Percentiles rank a stretch among this genome's conserved stretches.
phyloP scores from a whole-genome alignment of 1,140 invertebrate genomes.

The Caenorhabditis briggsae region DNA sequence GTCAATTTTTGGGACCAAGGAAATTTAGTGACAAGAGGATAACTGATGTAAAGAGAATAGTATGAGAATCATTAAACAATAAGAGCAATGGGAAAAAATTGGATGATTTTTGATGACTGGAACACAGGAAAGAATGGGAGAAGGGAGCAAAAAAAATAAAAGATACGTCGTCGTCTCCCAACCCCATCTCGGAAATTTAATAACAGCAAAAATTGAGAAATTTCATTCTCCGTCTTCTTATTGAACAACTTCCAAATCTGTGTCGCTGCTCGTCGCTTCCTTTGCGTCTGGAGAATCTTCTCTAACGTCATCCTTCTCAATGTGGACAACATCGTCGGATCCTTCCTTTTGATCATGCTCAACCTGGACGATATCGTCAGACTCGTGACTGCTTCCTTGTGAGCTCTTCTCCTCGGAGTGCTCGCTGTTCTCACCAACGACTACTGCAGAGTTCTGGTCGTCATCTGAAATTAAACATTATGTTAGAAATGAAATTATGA shows the following conservation, averaged over 20 bases:
- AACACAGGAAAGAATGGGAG: not conserved
- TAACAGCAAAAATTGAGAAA: slow-evolving; percentile 20
- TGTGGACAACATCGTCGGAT: slow-evolving; percentile 14
- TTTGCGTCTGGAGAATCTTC: not conserved
- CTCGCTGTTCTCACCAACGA: slow-evolving; percentile 21
- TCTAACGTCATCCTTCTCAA: slow-evolving; percentile 23
- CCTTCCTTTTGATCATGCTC: slow-evolving; percentile 19
- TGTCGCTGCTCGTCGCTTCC: slow-evolving; percentile 39
- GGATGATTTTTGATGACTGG: not conserved
- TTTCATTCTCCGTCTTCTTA: not conserved
- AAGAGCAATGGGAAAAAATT: not conserved
- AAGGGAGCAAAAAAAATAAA: not conserved
- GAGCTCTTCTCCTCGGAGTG: slow-evolving; percentile 19
- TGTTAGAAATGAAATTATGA: no score
- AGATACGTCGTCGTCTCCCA: not conserved
- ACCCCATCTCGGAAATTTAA: slow-evolving; percentile 17
- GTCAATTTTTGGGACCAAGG: not conserved
- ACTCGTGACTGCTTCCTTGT: slow-evolving; percentile 26
- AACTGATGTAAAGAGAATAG: not conserved
- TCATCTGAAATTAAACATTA: not conserved
- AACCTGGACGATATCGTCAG: slow-evolving; percentile 17
- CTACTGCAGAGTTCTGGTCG: slow-evolving; percentile 24
- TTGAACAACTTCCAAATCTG: slow-evolving; percentile 53
- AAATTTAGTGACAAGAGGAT: not conserved
- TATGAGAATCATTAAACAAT: slow-evolving; percentile 33